Conservation (phyloP, 2,113 vertebrate species). For the Corythoichthys haematopterus region DNA sequence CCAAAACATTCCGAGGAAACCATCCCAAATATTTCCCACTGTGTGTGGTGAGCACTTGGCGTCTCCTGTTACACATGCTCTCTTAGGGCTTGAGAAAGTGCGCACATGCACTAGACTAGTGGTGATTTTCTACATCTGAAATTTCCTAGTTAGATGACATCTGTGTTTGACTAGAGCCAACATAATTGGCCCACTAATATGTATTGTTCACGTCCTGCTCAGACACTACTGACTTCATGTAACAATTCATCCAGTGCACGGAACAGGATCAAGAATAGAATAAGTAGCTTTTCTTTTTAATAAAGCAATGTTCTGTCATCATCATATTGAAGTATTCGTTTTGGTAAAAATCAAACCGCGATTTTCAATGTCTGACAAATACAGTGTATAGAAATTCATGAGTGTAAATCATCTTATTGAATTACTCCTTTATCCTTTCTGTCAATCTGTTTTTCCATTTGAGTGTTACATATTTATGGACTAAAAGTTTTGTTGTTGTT, state of each 20-base stretch:
- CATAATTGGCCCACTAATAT: slow-evolving; percentile 19
- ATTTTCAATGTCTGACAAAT: not conserved
- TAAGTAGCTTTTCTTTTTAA: not conserved
- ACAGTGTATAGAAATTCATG: not conserved
- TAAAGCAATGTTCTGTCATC: not conserved
- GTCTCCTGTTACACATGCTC: slow-evolving; percentile 50
- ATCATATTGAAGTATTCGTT: not conserved
- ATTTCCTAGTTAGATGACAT: not conserved
- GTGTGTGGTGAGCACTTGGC: slow-evolving; percentile 56
- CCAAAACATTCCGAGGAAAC: slow-evolving; percentile 79
- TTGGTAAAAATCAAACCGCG: not conserved
- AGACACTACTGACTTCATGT: not conserved
- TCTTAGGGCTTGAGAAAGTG: slow-evolving; percentile 30
- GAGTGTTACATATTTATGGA: no score
- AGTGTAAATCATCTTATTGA: no score
- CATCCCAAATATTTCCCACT: slow-evolving; percentile 77
- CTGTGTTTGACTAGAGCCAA: slow-evolving; percentile 18
- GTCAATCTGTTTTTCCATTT: no score
- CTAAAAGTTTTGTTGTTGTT: no score
- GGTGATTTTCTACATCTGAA: not conserved
- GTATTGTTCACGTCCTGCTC: slow-evolving; percentile 1
- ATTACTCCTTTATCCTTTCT: no score
- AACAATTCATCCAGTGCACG: not conserved
- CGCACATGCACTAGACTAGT: slow-evolving; percentile 8
- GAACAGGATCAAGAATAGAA: not conserved